Base-by-base conservation (phyloP, 2,888 invertebrate genomes). In the Drosophila mimica region DNA sequence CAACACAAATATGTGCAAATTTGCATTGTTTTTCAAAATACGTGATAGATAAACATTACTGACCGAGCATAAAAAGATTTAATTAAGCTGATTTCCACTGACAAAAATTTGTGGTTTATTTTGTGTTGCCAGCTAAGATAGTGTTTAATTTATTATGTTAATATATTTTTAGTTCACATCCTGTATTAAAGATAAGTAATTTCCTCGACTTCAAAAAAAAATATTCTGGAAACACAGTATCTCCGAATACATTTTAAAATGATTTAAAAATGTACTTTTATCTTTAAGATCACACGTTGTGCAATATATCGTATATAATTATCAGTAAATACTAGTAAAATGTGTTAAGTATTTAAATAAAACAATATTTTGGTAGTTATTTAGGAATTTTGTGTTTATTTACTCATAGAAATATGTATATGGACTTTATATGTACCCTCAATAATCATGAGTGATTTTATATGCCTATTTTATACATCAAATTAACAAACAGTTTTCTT, bases 401-500 rank as follows among this genome's bases (percentile, higher is more conserved):
- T 79, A 54, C 46, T 73, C 59, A 60, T 65, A 51, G 28, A 56
- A 56, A 25, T 62, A 57, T 58, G 40, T 43, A 33, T 69, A 49
- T 67, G 54, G 49, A 67, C 59, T 67, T 36, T 66, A 54, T 51
- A 58, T 43, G 36, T 79, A 76, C 74, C 56, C 62, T 53, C 79
- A 79, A 79, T 76, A 79, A 51, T 74, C 46, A 58, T 66, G 74
- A 67, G 69, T 59, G 68, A 74, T 56, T 53, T 75, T 78, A 46
- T 79, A 75, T 49, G 66, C 61, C 57, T 78, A 69, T 69, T 79
- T 67, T 79, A 69, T 76, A 76, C 76, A 80, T 80, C 77, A 65
- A 80, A 70, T 52, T 69, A 79, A 76, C 65, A 76, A 74, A 65
- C 40, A 73, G 4, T 60, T 54, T 71, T 59, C 6, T 59, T 61